These are phyloP conservation scores for Herminia tarsipennalis DNA, from an alignment of 2,888 invertebrate genomes.

Conservation along the genomic window DNA sequence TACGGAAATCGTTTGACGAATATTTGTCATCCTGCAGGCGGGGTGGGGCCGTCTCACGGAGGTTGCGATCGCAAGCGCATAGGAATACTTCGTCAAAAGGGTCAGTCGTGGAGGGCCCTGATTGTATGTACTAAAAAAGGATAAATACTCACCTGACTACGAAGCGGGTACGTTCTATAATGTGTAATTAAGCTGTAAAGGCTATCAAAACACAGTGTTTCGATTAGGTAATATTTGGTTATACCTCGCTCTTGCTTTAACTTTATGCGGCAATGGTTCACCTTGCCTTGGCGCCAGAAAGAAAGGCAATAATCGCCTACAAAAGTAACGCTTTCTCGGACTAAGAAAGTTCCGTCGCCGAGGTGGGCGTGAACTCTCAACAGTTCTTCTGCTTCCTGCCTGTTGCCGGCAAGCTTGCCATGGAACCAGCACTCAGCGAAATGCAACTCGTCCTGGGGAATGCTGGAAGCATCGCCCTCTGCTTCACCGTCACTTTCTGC, in stretches of 20 bases:
- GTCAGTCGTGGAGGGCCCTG: no score
- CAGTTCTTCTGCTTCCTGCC: conserved; percentile 92
- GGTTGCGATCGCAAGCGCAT: no score
- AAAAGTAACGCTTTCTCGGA: conserved; percentile 97
- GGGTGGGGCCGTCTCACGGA: no score
- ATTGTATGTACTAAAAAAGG: no score
- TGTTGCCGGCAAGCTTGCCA: conserved; percentile 92
- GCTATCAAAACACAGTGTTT: conserved; percentile 95
- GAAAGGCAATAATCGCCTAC: conserved; percentile 98
- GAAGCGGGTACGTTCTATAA: conserved; percentile 93
- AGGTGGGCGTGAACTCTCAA: conserved; percentile 91
- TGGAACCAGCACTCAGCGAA: conserved; percentile 98
- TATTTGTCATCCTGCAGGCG: no score
- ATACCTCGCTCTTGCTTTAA: conserved; percentile 95
- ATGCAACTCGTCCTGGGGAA: conserved; percentile 95
- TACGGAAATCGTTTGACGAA: no score
- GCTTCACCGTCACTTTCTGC: conserved; percentile 87
- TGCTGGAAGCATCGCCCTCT: conserved; percentile 86
- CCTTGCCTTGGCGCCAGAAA: conserved; percentile 95
- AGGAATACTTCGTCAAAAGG: no score
- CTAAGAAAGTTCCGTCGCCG: conserved; percentile 96
- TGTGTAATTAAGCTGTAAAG: conserved; percentile 96
- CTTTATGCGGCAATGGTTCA: conserved; percentile 96
- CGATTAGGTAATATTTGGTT: conserved; percentile 96
- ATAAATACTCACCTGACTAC: conserved; percentile 88